Evolutionary conservation across 1,140 invertebrate species (phyloP), one percentile per base, ranked within the genome.

Genomic region (Euura saliciscinereae): DNA sequence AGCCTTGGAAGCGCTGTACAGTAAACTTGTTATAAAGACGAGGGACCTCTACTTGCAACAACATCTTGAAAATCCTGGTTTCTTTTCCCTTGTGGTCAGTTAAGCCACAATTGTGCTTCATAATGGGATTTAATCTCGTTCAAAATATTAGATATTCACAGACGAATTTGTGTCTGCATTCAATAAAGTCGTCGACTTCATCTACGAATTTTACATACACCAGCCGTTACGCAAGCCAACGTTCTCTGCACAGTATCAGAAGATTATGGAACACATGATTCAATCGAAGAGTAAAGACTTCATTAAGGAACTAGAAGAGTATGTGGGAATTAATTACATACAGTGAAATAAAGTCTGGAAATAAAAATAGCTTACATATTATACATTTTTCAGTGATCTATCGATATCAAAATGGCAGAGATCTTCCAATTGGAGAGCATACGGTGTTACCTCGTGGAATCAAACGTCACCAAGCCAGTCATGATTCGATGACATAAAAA

Each of bases 11-110:
- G 66, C 80, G 64, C 69, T 44, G 1, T 82, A 79, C 11, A 68
- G 76, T 1, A 76, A 82, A 28, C 65, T 77, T 43, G 70, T 81
- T 65, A 66, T 83, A 65, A 78, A 77, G 65, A 80, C 76, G 42
- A 79, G 82, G 65, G 43, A 77, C 67, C 71, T 80, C 1, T 84
- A 83, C 51, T 69, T 79, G 4, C 71, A 81, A 8, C 76, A 81
- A 44, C 82, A 84, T 45, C 44, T 74, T 45, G 77, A 75, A 66
- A 78, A 79, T 28, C 81, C 81, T 11, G 82, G 82, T 66, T 84
- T 81, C 69, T 83, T 80, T 76, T 78, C 73, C 59, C 75, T 78
- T 2, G 72, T 76, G 77, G 77, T 83, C 71, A 13, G 68, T 59
- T n/a, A 6, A 59, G 51, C 6, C 13, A 59, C 13, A 59, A n/a